Evolutionary conservation across 2,797 vertebrate genomes (phyloP).

Genomic region (Fringilla coelebs): DNA sequence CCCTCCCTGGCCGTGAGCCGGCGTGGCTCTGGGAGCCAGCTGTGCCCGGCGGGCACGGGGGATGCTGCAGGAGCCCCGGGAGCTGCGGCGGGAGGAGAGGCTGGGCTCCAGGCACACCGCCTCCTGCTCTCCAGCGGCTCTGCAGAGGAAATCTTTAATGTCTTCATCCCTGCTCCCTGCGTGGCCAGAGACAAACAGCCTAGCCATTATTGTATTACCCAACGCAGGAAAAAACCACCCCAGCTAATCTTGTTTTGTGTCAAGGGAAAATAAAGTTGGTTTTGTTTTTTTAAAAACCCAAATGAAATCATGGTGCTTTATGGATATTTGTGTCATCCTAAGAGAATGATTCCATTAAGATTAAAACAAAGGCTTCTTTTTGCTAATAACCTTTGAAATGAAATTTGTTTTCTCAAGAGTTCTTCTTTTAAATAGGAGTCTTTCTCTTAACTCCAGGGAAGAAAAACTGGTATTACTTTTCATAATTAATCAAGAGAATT

Average conservation of each 20-base stretch:
- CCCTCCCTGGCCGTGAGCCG: accelerated
- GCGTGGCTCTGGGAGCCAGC: accelerated
- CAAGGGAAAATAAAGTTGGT: conserved; percentile 55
- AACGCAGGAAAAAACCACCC: neutral
- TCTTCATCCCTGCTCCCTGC: neutral
- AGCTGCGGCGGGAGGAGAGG: neutral
- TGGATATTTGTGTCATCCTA: conserved; percentile 61
- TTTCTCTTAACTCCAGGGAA: conserved; percentile 13
- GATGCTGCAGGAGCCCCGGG: neutral
- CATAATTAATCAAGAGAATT: conserved; percentile 25
- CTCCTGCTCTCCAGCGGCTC: neutral
- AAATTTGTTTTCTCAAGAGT: conserved; percentile 52
- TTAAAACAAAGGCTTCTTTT: conserved; percentile 59
- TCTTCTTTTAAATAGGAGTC: conserved; percentile 12
- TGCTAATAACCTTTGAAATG: conserved; percentile 56
- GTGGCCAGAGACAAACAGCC: conserved; percentile 23
- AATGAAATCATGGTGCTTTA: conserved; percentile 61
- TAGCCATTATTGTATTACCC: conserved; percentile 23
- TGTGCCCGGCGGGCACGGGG: accelerated
- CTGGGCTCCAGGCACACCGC: neutral
- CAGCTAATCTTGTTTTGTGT: conserved; percentile 44
- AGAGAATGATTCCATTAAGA: conserved; percentile 59
- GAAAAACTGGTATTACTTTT: conserved; percentile 28
- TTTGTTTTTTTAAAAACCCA: conserved; percentile 40
- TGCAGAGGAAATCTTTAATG: neutral